A percentile compares a stretch with the other conserved stretches of the same genome.
phyloP scores from a whole-genome alignment of 23 tunicate species.

The Styela plicata region DNA sequence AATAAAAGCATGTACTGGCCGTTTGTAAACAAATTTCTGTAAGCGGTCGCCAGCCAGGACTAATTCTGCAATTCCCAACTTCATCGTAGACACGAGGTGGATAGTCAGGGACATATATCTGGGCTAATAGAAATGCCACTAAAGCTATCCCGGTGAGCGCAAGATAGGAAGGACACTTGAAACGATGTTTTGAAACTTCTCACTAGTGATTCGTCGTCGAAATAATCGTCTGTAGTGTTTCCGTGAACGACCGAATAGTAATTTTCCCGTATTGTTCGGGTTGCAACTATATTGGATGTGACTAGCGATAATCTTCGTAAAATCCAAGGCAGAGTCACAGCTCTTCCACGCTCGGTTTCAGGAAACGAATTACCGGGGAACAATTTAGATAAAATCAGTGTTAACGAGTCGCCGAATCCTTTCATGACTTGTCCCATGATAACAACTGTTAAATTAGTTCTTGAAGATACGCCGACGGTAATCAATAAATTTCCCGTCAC shows the following conservation, averaged over 20 bases:
- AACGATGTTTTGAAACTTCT: not conserved
- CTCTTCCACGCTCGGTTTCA: conserved; percentile 14
- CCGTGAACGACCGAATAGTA: not conserved
- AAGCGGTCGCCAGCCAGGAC: too few relatives aligned
- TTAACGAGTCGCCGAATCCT: conserved; percentile 9
- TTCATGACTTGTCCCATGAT: conserved; percentile 17
- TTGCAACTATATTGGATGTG: conserved; percentile 12
- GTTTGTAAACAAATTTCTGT: not conserved
- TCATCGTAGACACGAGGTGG: not conserved
- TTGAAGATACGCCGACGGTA: conserved; percentile 10
- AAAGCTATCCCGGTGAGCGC: not conserved
- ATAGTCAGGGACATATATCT: not conserved
- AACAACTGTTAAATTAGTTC: not conserved
- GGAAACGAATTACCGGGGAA: conserved; percentile 20
- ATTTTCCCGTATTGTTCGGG: not conserved
- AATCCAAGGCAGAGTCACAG: conserved; percentile 18
- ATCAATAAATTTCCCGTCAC: conserved; percentile 10
- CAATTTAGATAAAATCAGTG: conserved; percentile 9
- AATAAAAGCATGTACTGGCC: conserved; percentile 12
- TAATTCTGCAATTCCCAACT: not conserved
- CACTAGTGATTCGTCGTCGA: not conserved
- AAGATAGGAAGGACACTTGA: not conserved
- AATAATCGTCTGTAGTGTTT: not conserved
- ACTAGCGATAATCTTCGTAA: conserved; percentile 17
- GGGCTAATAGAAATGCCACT: not conserved